Percentiles rank a stretch among this genome's conserved stretches.
Evolutionary conservation across 2,113 vertebrate genomes (phyloP).

Genomic region (crab-eating macaque (Macaca fascicularis)): T2T-MFA8v1.1 NC_088386.1:98422501-98423000

Average conservation of each 20-base stretch:
- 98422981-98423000: no score
- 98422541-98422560: slow-evolving; percentile 50
- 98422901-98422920: no score
- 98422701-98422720: not conserved
- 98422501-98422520: not conserved
- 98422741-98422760: not conserved
- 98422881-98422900: no score
- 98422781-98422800: not conserved
- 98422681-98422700: not conserved
- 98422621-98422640: slow-evolving; percentile 66
- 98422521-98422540: not conserved
- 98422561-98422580: slow-evolving; percentile 49
- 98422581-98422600: slow-evolving; percentile 54
- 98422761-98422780: slow-evolving; percentile 8
- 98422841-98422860: no score
- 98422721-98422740: not conserved
- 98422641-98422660: slow-evolving; percentile 6
- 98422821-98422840: no score
- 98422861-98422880: no score
- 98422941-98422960: no score
- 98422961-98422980: no score
- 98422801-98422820: no score
- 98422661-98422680: not conserved
- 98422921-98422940: no score
- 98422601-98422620: slow-evolving; percentile 58